Conservation (phyloP, 30 jellyfish, hydroid and myxozoan species). For the Mastigias papua region DNA sequence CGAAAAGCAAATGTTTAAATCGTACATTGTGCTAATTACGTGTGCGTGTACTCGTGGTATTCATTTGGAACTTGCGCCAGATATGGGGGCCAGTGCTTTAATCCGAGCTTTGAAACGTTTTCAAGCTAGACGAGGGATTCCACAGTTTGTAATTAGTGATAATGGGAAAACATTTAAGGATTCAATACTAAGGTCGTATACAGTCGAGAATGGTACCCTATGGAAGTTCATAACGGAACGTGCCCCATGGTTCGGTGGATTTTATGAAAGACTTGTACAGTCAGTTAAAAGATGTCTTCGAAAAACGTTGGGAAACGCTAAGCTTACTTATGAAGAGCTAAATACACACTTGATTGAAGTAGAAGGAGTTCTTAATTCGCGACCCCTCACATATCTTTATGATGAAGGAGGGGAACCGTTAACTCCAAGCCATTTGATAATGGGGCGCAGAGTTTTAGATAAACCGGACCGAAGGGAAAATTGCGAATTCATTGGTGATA, state of each 20-base stretch:
- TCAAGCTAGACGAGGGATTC: not conserved
- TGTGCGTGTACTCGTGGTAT: too few species aligned
- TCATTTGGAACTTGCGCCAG: too few species aligned
- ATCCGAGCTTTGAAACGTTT: too few species aligned
- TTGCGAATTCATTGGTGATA: not conserved
- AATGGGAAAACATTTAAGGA: too few species aligned
- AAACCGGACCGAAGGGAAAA: not conserved
- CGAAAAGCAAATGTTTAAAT: not conserved
- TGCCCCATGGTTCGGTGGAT: too few species aligned
- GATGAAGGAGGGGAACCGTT: conserved; percentile 7
- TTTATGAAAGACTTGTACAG: too few species aligned
- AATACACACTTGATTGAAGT: not conserved
- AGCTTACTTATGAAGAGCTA: too few species aligned
- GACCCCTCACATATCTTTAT: not conserved
- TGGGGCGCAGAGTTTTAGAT: conserved; percentile 10
- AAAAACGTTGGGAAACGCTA: too few species aligned
- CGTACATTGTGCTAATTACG: not conserved
- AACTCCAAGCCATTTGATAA: conserved; percentile 1
- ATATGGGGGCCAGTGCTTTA: not conserved
- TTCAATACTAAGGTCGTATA: too few species aligned
- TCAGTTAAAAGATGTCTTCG: too few species aligned
- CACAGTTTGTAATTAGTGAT: conserved; percentile 1
- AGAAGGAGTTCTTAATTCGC: not conserved
- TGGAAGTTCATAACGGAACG: too few species aligned
- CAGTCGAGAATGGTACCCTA: too few species aligned